phyloP scores from a whole-genome alignment of 2,888 invertebrate genomes.

The Brachypalpus laphriformis region DNA sequence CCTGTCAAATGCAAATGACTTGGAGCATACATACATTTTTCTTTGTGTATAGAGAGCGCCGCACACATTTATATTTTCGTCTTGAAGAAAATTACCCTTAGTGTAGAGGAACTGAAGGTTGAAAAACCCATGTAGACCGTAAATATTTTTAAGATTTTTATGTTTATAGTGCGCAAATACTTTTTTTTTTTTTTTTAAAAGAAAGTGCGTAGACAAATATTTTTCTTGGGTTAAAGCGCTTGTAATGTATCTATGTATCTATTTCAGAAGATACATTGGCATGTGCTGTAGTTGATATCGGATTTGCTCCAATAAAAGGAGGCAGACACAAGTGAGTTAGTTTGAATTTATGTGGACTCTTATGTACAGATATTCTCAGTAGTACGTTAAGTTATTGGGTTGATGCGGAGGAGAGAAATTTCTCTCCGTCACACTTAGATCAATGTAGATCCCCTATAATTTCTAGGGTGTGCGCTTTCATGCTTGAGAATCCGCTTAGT shows the following conservation, averaged over 20 bases:
- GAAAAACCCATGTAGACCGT: constrained; percentile 16
- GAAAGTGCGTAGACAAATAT: not conserved
- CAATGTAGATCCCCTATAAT: too few relatives aligned
- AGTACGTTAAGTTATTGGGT: too few relatives aligned
- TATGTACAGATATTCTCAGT: too few relatives aligned
- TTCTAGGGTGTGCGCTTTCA: too few relatives aligned
- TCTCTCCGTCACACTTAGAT: too few relatives aligned
- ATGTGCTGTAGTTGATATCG: not conserved
- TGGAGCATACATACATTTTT: not conserved
- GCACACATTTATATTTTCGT: not conserved
- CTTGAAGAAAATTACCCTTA: not conserved
- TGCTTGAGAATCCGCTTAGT: too few relatives aligned
- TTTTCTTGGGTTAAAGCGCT: not conserved
- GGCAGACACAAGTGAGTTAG: too few relatives aligned
- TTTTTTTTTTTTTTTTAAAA: not conserved
- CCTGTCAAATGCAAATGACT: constrained; percentile 36
- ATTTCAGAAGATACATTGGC: not conserved
- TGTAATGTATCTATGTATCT: not conserved
- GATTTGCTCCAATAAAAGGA: not conserved
- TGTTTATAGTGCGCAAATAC: not conserved
- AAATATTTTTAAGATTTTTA: constrained; percentile 18
- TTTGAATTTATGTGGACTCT: too few relatives aligned
- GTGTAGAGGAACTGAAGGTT: not conserved
- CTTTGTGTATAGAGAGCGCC: too few relatives aligned
- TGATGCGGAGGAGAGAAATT: too few relatives aligned